Conservation (phyloP, 2,797 vertebrate species). For the Lepilemur septentrionalis region DNA sequence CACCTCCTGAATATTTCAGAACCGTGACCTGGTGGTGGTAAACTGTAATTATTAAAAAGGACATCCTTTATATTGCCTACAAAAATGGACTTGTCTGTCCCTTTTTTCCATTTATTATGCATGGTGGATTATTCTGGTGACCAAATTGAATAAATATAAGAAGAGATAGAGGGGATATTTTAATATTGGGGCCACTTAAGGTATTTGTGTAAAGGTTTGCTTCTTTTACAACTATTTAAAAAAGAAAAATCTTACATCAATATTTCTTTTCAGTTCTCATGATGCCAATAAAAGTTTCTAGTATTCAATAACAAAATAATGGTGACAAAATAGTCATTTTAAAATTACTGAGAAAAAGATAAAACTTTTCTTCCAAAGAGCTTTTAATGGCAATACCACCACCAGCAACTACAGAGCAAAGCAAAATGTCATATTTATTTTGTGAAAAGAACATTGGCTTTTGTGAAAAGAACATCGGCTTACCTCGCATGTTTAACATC, state of each 20-base stretch:
- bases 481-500: not conserved
- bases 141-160: not conserved
- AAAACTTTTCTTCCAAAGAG: not conserved
- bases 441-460: too few species aligned
- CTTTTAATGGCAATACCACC: not conserved
- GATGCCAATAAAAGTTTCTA: not conserved
- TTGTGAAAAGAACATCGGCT: not conserved
- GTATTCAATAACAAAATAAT: not conserved
- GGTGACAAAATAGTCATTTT: not conserved
- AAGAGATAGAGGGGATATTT: not conserved
- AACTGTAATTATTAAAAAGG: not conserved
- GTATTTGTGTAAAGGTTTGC: not conserved
- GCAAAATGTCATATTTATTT: not conserved
- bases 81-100: not conserved
- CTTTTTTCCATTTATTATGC: not conserved
- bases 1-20: not conserved
- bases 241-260: not conserved
- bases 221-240: not conserved
- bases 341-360: not conserved
- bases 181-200: not conserved
- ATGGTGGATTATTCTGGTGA: not conserved
- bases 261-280: not conserved
- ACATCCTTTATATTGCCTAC: not conserved
- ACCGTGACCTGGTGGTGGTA: not conserved
- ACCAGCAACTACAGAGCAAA: not conserved